Conservation (phyloP, 92 coral and sea anemone genomes). For the Paramuricea clavata region DNA sequence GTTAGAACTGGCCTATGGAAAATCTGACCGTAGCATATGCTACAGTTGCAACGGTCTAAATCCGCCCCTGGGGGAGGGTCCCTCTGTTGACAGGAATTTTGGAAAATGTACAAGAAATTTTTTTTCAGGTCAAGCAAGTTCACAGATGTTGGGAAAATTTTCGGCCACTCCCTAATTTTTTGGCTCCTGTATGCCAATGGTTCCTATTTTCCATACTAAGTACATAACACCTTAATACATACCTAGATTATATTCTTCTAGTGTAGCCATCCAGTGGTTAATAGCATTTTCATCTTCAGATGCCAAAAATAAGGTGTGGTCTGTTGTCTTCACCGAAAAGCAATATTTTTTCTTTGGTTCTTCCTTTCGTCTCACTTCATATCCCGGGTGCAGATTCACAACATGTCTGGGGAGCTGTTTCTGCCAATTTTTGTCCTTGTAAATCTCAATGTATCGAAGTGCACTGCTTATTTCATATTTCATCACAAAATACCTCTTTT, state of each 20-base stretch:
- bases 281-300: constrained; percentile 83
- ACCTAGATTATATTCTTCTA: constrained; percentile 94
- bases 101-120: no score
- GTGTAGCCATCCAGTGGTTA: constrained; percentile 79
- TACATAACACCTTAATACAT: no score
- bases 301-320: constrained; percentile 85
- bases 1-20: no score
- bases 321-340: constrained; percentile 90
- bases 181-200: no score
- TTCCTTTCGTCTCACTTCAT: constrained; percentile 70
- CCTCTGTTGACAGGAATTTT: no score
- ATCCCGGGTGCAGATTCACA: constrained; percentile 89
- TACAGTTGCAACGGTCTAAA: no score
- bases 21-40: no score
- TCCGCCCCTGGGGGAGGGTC: no score
- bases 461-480: constrained; percentile 86
- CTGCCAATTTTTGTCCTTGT: constrained; percentile 85
- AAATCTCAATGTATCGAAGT: constrained; percentile 84
- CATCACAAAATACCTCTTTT: constrained; percentile 88
- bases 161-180: no score
- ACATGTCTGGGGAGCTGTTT: constrained; percentile 91
- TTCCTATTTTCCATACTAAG: no score
- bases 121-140: no score
- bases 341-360: constrained; percentile 83
- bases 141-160: no score